Conservation (phyloP, 2,113 vertebrate species). For the Arizona elegans region DNA sequence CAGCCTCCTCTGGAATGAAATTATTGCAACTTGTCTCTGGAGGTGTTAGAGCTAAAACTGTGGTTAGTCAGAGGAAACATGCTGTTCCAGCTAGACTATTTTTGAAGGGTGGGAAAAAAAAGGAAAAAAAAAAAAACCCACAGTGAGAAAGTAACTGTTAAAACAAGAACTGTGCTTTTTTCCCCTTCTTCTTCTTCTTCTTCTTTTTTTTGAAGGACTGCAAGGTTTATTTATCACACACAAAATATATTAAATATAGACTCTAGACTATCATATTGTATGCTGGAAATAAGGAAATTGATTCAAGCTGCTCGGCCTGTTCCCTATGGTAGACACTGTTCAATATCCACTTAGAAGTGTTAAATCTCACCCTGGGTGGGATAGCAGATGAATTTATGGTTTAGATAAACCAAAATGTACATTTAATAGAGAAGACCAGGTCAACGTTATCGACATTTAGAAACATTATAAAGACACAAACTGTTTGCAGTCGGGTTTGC, state of each 20-base stretch:
- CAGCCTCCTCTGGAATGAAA: not conserved
- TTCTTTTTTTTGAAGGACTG: not conserved
- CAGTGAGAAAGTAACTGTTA: not conserved
- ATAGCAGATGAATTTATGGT: constrained; percentile 27
- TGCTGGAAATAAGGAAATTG: constrained; percentile 28
- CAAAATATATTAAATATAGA: constrained; percentile 28
- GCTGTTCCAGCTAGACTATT: not conserved
- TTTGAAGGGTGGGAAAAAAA: not conserved
- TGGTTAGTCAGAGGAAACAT: constrained; percentile 17
- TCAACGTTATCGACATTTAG: constrained; percentile 27
- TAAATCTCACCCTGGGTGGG: constrained; percentile 38
- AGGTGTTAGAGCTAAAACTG: not conserved
- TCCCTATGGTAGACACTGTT: constrained; percentile 11
- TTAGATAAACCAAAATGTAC: constrained; percentile 10
- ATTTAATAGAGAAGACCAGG: constrained; percentile 24
- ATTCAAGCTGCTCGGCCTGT: not conserved
- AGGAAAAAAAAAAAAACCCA: not conserved
- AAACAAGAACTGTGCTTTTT: not conserved
- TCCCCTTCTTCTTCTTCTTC: not conserved
- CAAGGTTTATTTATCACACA: constrained; percentile 14
- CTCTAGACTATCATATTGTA: not conserved
- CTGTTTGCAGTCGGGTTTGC: not conserved
- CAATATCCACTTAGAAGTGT: constrained; percentile 5
- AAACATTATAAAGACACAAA: constrained; percentile 25
- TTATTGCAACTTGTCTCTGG: not conserved